Evolutionary conservation across 1,140 invertebrate genomes (phyloP).

Genomic region (Platyscapa corneri): DNA sequence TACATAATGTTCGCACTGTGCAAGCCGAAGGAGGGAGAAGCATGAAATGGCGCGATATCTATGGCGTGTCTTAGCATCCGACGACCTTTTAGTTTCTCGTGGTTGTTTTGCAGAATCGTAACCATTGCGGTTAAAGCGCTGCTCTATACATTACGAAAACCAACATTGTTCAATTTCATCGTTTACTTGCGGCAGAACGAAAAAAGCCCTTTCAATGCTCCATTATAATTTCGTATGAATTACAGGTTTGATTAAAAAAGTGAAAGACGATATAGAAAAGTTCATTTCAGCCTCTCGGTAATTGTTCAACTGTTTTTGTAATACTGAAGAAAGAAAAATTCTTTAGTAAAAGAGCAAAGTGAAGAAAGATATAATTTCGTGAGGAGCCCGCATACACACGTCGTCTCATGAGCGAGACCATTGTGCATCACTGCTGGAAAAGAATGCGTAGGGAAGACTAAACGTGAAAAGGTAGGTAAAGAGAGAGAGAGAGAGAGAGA

Average conservation of each 20-base stretch:
- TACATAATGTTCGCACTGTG: not conserved
- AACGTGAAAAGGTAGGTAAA: conserved; percentile 31
- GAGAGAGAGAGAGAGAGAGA: not conserved
- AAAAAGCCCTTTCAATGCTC: conserved; percentile 41
- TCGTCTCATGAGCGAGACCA: conserved; percentile 17
- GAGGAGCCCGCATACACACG: conserved; percentile 20
- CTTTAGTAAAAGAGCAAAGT: not conserved
- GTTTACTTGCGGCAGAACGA: conserved; percentile 29
- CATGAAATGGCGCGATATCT: not conserved
- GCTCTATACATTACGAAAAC: conserved; percentile 31
- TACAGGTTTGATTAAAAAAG: conserved; percentile 9
- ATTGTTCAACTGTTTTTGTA: conserved; percentile 27
- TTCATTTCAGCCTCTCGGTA: not conserved
- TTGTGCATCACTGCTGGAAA: conserved; percentile 29
- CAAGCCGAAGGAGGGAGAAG: not conserved
- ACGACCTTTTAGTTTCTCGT: conserved; percentile 39
- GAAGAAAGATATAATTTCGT: conserved; percentile 29
- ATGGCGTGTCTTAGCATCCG: conserved; percentile 28
- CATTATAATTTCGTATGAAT: not conserved
- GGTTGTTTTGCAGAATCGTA: conserved; percentile 24
- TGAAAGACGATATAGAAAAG: not conserved
- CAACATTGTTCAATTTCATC: conserved; percentile 25
- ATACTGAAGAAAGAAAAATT: not conserved
- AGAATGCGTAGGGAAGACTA: conserved; percentile 36
- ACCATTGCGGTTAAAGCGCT: conserved; percentile 36